These are phyloP conservation scores for Opisthocomus hoazin DNA, from an alignment of 2,113 vertebrate genomes.

Conservation along the genomic window DNA sequence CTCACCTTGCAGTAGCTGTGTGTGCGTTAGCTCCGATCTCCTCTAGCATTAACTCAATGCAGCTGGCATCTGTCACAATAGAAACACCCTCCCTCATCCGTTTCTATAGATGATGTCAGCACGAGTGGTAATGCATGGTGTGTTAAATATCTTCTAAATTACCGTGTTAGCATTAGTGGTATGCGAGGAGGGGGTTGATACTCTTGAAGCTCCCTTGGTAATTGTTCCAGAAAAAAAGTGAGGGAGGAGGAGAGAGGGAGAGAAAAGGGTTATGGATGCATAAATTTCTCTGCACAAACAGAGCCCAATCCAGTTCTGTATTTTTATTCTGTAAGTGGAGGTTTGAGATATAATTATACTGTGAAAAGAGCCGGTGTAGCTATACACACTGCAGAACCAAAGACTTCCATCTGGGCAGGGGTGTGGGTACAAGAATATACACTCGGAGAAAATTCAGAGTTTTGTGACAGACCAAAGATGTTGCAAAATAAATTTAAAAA, in stretches of 20 bases:
- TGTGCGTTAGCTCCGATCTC: constrained; percentile 72
- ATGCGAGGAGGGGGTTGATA: constrained; percentile 83
- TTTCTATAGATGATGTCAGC: constrained; percentile 88
- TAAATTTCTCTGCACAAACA: constrained; percentile 43
- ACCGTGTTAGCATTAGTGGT: constrained; percentile 88
- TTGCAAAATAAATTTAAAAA: background rate
- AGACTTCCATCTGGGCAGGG: constrained; percentile 63
- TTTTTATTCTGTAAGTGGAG: constrained; percentile 66
- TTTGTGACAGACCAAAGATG: constrained; percentile 38
- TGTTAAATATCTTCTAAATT: constrained; percentile 82
- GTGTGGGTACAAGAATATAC: constrained; percentile 50
- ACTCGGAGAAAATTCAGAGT: constrained; percentile 48
- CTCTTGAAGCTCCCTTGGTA: constrained; percentile 62
- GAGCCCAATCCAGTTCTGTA: constrained; percentile 45
- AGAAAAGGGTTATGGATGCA: constrained; percentile 45
- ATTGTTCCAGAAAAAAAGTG: constrained; percentile 44
- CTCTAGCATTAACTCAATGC: constrained; percentile 86
- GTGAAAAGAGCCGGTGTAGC: constrained; percentile 63
- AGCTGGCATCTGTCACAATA: constrained; percentile 86
- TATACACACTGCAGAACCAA: constrained; percentile 51
- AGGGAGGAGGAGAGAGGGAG: constrained; percentile 39
- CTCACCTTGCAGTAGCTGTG: constrained; percentile 69
- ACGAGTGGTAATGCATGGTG: constrained; percentile 91
- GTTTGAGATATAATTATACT: constrained; percentile 60
- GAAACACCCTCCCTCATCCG: constrained; percentile 80